Base-by-base conservation (phyloP, 2,113 vertebrate genomes). In the Marcusenius ussheri region DNA sequence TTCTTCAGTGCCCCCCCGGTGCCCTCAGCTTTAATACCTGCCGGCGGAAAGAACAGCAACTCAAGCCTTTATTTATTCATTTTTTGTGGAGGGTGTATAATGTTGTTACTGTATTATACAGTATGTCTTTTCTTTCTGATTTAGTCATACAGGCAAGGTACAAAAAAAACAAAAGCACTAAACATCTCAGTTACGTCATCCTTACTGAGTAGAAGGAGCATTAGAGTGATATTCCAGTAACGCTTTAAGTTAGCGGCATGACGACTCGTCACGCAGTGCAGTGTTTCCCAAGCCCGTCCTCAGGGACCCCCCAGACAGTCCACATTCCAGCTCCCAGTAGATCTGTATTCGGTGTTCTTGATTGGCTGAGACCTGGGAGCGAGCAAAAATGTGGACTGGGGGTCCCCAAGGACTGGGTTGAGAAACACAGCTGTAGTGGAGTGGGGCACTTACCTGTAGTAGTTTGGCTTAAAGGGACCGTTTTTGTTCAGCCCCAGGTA, bases 391-490 rank as follows among this genome's bases (percentile, higher is more conserved):
- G 56, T 24, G 56, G 21, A 24, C 56, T 62, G 58, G 58, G 58
- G n/a, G 24, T 27, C n/a, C 24, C 24, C 24, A 24, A 27, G 58
- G 24, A 27, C 58, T 66, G 58, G n/a, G 58, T 8, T 11, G 62
- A 3, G n/a, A 66, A 66, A 66, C 58, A 56, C 56, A 11, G 70
- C 5, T 39, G 35, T 19, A 19, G 74, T 80, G 17, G 35, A 19
- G 39, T 42, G 15, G 35, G 19, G 47, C 47, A n/a, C 83, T 84
- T 88, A 97, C 97, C 97, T 97, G 96, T 98, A 98, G 94, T 97
- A 97, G 93, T 97, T 97, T 45, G 97, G 97, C 93, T 98, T 98
- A 94, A 98, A 98, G 70, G 97, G 97, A 3, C 97, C 97, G 0
- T 97, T 96, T 93, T 98, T 98, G 90, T 96, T 98, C 91, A 98